A percentile compares a stretch with the other conserved stretches of the same genome.
Conservation (phyloP, 2,113 vertebrate genomes). For the Mohoua ochrocephala region DNA sequence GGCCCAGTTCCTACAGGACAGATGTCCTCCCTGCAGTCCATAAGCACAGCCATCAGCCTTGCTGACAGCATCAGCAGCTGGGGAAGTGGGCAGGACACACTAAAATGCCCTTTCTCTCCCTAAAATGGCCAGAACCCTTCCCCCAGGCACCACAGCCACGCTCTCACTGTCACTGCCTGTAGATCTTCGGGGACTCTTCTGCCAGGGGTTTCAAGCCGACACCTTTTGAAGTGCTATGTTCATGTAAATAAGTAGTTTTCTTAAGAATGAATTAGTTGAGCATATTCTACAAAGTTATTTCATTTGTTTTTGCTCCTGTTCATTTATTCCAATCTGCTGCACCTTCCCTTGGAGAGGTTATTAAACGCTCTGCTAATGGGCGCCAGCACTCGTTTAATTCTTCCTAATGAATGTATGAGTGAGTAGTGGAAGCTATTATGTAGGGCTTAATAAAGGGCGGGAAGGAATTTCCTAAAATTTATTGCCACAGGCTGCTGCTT, state of each 20-base stretch:
- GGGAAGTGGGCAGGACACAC: neutral
- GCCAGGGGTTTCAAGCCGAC: neutral
- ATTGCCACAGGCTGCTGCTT: slow-evolving; percentile 59
- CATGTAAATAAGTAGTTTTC: neutral
- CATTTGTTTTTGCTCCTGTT: slow-evolving; percentile 48
- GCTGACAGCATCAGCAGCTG: neutral
- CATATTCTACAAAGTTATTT: slow-evolving; percentile 33
- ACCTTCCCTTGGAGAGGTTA: slow-evolving; percentile 58
- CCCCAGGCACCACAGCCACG: neutral
- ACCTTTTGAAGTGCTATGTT: neutral
- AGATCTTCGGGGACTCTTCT: neutral
- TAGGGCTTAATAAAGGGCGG: slow-evolving; percentile 57
- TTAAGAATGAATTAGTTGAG: slow-evolving; percentile 34
- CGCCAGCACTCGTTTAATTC: slow-evolving; percentile 56
- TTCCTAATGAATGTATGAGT: slow-evolving; percentile 54
- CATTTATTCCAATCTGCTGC: slow-evolving; percentile 56
- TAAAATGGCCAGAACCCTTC: neutral
- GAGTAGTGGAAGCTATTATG: slow-evolving; percentile 47
- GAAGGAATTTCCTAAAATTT: slow-evolving; percentile 59
- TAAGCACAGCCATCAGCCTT: neutral
- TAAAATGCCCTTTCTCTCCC: neutral
- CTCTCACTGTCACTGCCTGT: neutral
- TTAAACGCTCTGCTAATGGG: slow-evolving; percentile 56
- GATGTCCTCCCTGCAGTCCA: neutral
- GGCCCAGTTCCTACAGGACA: neutral